Percentiles rank a stretch among this genome's conserved stretches.
Evolutionary conservation across 1,140 invertebrate genomes (phyloP).

Genomic region (Philopotamus ludificatus): DNA sequence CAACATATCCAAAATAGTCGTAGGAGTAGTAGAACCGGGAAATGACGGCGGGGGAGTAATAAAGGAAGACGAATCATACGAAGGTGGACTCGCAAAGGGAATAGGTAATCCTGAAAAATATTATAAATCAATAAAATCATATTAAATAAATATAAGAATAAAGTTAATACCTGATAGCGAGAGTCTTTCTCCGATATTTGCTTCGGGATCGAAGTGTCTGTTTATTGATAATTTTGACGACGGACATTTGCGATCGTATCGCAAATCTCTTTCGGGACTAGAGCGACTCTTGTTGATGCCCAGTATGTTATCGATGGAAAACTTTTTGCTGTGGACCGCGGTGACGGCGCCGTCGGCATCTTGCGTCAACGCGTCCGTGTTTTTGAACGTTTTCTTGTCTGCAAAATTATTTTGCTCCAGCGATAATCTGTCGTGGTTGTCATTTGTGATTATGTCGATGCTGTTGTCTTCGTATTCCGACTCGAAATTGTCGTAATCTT

Average conservation of each 20-base stretch:
- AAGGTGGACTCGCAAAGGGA: slow-evolving; percentile 3
- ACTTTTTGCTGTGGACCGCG: slow-evolving; percentile 32
- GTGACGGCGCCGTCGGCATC: background rate
- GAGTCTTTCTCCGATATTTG: background rate
- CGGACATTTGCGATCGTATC: background rate
- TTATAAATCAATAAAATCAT: background rate
- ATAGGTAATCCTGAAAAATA: slow-evolving; percentile 9
- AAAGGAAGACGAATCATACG: slow-evolving; percentile 19
- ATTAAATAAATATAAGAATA: background rate
- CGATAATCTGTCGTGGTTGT: slow-evolving; percentile 11
- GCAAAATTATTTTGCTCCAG: background rate
- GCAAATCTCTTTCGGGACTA: background rate
- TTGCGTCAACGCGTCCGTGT: background rate
- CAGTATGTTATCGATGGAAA: slow-evolving; percentile 38
- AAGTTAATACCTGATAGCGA: slow-evolving; percentile 9
- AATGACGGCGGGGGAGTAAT: slow-evolving; percentile 17
- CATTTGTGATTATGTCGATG: slow-evolving; percentile 32
- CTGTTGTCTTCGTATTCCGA: slow-evolving; percentile 33
- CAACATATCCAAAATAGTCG: slow-evolving; percentile 34
- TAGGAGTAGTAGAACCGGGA: slow-evolving; percentile 11
- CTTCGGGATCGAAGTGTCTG: background rate
- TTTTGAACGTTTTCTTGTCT: background rate
- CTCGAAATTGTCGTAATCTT: slow-evolving; percentile 32
- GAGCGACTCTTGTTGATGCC: slow-evolving; percentile 27
- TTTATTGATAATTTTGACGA: background rate